Base-by-base conservation (phyloP, 1,140 invertebrate genomes). In the Charaxes varanes region DNA sequence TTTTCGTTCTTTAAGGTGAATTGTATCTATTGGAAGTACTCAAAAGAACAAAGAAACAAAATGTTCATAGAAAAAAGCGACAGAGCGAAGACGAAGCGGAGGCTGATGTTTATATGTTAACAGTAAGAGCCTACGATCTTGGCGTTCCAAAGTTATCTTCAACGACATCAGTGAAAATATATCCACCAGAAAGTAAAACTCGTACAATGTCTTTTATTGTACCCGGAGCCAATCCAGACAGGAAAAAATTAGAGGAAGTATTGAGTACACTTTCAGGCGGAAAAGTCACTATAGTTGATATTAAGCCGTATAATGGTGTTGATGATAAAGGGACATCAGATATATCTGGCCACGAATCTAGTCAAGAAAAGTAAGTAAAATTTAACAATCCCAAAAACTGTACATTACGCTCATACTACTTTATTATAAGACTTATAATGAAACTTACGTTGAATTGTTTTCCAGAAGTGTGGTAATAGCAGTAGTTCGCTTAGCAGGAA, bases 151-250 rank as follows among this genome's bases (percentile, higher is more conserved):
- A 90, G 57, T 77, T 89, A 42, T 92, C 84, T 36, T 89, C 87
- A 3, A 87, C 87, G 4, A 89, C 90, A 6, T 84, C 86, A 41
- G 89, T 92, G 40, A 85, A 90, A 62, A 80, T 92, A 59, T 90
- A 90, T 85, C 88, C 91, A 34, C 87, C 91, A 36, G 88, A 89
- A 53, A 87, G 86, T 57, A 85, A 89, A 54, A 87, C 90, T 26
- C 85, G 91, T 31, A 91, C 89, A 13, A 90, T 95, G 67, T 88
- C 89, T 6, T 95, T 95, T 69, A 89, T 94, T 33, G 88, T 95
- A 22, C 90, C 91, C 2, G 91, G 90, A 15, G 84, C 86, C 26
- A 89, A 92, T 73, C 89, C 90, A 4, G 89, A 94, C 66, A 88
- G 90, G 50, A 76, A 82, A 41, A 89, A 90, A 49, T 87, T 92